These are phyloP conservation scores for Azemiops feae DNA, from an alignment of 2,113 vertebrate species.

Conservation along the genomic window DNA sequence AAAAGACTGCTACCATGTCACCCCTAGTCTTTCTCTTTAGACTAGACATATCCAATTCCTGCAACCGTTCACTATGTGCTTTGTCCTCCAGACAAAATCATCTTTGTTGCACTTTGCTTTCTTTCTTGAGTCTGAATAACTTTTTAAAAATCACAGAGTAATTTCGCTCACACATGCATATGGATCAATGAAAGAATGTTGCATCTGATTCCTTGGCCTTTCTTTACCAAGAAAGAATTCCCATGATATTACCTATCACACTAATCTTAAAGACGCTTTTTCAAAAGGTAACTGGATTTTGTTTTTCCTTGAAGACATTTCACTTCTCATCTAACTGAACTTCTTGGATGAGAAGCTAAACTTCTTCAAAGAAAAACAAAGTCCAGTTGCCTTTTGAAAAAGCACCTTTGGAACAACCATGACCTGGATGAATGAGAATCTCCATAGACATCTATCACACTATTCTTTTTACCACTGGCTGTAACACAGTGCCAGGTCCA, in stretches of 20 bases:
- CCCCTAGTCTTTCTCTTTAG: background rate
- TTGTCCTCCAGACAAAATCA: background rate
- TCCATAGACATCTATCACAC: background rate
- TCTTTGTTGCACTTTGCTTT: background rate
- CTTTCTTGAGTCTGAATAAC: background rate
- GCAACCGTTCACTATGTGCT: background rate
- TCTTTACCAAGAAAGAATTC: background rate
- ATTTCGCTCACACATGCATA: background rate
- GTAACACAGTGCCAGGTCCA: background rate
- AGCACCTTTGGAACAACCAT: background rate
- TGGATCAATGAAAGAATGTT: background rate
- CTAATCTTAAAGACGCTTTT: background rate
- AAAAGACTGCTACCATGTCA: no score
- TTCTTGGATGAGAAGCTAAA: background rate
- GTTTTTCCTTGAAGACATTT: background rate
- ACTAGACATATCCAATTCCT: background rate
- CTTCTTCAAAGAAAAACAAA: background rate
- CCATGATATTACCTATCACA: background rate
- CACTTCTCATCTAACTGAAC: background rate
- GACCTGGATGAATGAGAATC: background rate
- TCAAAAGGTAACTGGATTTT: background rate
- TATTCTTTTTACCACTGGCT: background rate
- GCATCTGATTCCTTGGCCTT: background rate
- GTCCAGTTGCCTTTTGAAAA: background rate
- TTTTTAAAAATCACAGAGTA: background rate